phyloP scores from a whole-genome alignment of 35 echinoderm and acorn worm genomes.

The Apostichopus californicus region DNA sequence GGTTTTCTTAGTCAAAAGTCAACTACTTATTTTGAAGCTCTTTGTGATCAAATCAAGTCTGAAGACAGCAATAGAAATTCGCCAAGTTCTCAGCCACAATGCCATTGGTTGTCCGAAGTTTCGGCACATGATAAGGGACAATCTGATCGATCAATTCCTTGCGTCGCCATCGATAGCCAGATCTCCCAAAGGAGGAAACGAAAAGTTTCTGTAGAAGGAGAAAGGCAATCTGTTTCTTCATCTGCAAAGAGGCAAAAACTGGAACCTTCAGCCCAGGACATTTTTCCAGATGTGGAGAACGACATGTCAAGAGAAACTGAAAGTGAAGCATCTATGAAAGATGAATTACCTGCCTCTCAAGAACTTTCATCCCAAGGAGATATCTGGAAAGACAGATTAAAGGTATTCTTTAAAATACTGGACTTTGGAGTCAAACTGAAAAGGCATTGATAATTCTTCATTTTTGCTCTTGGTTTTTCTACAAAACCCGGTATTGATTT shows the following conservation, averaged over 20 bases:
- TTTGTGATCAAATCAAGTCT: background rate
- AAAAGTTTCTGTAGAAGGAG: background rate
- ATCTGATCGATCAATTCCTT: background rate
- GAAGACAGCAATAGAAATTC: background rate
- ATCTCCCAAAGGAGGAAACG: background rate
- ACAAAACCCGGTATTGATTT: too few species aligned
- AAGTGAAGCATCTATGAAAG: background rate
- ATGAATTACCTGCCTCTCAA: background rate
- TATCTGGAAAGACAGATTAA: background rate
- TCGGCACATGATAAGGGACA: too few species aligned
- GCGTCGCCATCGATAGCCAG: background rate
- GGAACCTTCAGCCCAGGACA: background rate
- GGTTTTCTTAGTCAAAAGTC: constrained; percentile 22
- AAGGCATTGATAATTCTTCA: too few species aligned
- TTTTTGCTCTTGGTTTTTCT: too few species aligned
- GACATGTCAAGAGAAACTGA: background rate
- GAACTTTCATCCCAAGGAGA: background rate
- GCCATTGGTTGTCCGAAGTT: background rate
- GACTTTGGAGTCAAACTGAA: background rate
- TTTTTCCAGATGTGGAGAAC: background rate
- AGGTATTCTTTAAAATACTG: background rate
- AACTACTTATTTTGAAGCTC: background rate
- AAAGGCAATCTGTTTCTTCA: background rate
- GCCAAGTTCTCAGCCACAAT: background rate
- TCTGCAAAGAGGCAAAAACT: background rate